phyloP scores from a whole-genome alignment of 2,113 vertebrate species.

The Peromyscus polionotus region DNA sequence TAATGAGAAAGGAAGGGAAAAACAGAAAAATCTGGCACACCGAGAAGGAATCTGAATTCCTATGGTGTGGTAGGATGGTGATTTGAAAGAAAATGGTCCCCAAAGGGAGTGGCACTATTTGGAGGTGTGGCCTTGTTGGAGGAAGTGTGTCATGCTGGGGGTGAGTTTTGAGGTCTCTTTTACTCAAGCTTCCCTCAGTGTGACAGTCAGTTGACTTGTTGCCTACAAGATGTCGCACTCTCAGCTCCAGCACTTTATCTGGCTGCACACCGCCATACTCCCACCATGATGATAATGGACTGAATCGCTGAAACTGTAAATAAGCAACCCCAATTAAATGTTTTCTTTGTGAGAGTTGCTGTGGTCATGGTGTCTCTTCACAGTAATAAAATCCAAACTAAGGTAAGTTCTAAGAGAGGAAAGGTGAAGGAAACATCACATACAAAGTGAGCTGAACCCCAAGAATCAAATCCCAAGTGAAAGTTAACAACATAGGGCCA shows the following conservation, averaged over 20 bases:
- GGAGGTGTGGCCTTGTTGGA: neutral
- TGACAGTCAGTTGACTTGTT: neutral
- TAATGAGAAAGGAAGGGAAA: neutral
- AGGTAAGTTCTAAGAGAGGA: neutral
- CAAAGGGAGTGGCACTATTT: neutral
- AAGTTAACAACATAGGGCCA: neutral
- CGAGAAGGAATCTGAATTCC: slow-evolving; percentile 46
- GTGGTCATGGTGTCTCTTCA: neutral
- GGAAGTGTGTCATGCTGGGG: neutral
- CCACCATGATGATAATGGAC: neutral
- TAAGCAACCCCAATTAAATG: neutral
- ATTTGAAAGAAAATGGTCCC: neutral
- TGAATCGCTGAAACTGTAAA: neutral
- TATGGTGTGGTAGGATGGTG: neutral
- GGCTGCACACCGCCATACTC: neutral
- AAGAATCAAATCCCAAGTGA: neutral
- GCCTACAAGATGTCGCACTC: neutral
- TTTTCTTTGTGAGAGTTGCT: neutral
- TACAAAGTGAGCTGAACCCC: neutral
- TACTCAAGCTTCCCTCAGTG: neutral
- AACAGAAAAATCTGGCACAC: neutral
- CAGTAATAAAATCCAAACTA: neutral
- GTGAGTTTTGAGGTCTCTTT: neutral
- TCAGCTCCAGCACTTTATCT: neutral
- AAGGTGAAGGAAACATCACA: neutral